phyloP scores from a whole-genome alignment of 1,140 invertebrate genomes.

The Megalopta genalis region DNA sequence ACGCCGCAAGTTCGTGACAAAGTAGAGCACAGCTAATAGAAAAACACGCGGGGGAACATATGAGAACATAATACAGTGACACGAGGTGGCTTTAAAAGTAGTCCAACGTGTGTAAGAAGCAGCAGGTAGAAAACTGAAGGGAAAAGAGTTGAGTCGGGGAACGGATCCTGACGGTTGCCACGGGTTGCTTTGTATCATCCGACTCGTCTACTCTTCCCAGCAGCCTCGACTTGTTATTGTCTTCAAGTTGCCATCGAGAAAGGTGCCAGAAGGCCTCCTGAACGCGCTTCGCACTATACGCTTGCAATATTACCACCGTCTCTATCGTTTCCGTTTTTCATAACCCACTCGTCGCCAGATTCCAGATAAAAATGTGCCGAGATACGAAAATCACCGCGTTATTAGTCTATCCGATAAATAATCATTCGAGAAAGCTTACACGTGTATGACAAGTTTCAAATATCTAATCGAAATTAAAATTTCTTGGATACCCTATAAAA shows the following conservation, averaged over 20 bases:
- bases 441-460: no score
- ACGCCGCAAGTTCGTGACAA: no score
- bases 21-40: neutral
- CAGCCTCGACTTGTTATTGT: conserved; percentile 50
- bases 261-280: conserved; percentile 46
- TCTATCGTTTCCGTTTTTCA: conserved; percentile 3
- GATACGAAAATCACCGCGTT: no score
- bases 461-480: no score
- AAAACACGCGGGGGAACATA: neutral
- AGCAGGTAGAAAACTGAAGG: conserved; percentile 22
- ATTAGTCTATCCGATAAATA: no score
- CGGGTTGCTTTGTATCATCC: conserved; percentile 53
- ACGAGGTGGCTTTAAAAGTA: conserved; percentile 22
- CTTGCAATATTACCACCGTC: conserved; percentile 4
- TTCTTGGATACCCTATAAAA: no score
- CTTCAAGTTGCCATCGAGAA: conserved; percentile 30
- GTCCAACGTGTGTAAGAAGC: neutral
- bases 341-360: neutral
- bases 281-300: conserved; percentile 45
- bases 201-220: conserved; percentile 39
- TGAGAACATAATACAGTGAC: neutral
- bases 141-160: conserved; percentile 11
- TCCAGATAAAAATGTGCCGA: conserved; percentile 52
- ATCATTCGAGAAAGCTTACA: no score
- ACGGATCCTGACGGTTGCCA: conserved; percentile 42